Conservation (phyloP, 2,113 vertebrate genomes). For the Puffinus mauretanicus region DNA sequence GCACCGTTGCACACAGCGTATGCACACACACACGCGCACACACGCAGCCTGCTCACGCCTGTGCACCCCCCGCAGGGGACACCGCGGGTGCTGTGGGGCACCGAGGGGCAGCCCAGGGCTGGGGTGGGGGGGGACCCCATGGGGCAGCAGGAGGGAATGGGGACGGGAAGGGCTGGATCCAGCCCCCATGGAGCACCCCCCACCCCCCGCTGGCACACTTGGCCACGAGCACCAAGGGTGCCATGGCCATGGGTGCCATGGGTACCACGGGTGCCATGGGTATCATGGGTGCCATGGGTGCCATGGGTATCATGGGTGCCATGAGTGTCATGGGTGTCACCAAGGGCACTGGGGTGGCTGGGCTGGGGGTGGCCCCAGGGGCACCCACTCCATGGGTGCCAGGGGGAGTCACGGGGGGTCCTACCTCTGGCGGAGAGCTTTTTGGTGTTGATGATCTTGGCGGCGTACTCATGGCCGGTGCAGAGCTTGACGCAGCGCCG, state of each 20-base stretch:
- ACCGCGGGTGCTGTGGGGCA: neutral
- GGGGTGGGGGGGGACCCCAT: too few relatives aligned
- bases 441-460: slow-evolving; percentile 99
- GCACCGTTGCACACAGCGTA: too few relatives aligned
- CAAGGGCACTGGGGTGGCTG: neutral
- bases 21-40: neutral
- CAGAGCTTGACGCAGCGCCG: slow-evolving; percentile 94
- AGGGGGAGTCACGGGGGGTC: neutral
- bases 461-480: slow-evolving; percentile 91
- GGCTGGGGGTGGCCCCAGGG: neutral
- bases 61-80: neutral
- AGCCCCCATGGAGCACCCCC: neutral
- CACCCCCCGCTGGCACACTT: neutral
- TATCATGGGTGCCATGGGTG: neutral
- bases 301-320: neutral
- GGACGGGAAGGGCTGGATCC: neutral
- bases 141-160: neutral
- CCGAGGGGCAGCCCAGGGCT: neutral
- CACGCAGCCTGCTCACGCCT: neutral
- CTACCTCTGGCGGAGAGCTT: slow-evolving; percentile 96
- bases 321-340: neutral
- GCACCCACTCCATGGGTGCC: neutral
- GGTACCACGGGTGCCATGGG: too few relatives aligned
- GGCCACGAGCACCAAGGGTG: neutral
- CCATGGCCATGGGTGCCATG: neutral